Evolutionary conservation across 2,113 vertebrate species (phyloP).

Genomic region (Himantopus leucocephalus): DNA sequence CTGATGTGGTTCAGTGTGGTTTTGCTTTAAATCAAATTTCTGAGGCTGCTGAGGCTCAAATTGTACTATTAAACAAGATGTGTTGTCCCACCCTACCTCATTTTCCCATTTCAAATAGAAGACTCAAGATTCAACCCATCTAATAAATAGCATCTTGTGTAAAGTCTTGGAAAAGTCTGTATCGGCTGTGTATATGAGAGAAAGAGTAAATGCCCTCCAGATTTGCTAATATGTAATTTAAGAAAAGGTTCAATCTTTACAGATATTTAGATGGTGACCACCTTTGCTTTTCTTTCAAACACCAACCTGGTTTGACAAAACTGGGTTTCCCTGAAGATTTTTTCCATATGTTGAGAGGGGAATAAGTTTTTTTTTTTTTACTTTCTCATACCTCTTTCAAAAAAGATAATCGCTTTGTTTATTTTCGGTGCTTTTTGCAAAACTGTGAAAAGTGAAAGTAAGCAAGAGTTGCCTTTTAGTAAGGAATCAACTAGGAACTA

Average conservation of each 20-base stretch:
- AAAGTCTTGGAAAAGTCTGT: neutral
- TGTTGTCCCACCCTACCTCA: neutral
- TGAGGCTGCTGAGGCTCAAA: constrained; percentile 11
- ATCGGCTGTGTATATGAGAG: neutral
- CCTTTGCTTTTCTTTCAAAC: neutral
- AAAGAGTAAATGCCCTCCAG: neutral
- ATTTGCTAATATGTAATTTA: neutral
- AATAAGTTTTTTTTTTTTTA: neutral
- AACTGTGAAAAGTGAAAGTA: neutral
- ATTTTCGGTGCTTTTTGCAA: neutral
- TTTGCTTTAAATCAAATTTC: constrained; percentile 34
- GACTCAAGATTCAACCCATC: neutral
- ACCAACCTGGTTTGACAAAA: neutral
- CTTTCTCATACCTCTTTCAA: neutral
- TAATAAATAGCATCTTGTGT: neutral
- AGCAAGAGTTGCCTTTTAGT: neutral
- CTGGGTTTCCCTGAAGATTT: neutral
- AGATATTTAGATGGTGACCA: neutral
- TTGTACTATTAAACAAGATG: neutral
- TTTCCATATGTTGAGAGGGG: neutral
- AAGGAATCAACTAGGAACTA: neutral
- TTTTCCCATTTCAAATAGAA: neutral
- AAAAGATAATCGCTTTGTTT: neutral
- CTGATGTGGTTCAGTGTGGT: constrained; percentile 5
- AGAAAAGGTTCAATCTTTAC: neutral